phyloP scores from a whole-genome alignment of 2,888 invertebrate genomes.

The Pandemis heparana region DNA sequence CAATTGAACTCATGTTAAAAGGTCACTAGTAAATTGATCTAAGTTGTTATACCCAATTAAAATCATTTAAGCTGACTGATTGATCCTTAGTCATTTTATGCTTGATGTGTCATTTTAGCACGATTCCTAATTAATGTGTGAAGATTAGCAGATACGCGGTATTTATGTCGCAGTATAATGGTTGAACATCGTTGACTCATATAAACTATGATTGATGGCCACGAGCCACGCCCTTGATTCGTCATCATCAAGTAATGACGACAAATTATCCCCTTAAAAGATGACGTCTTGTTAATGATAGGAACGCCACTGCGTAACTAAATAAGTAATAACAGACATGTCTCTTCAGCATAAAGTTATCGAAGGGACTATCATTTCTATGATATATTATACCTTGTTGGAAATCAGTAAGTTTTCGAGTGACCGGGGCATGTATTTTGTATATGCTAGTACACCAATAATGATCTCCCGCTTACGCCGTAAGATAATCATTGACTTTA shows the following conservation, averaged over 20 bases:
- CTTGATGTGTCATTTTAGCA: constrained; percentile 57
- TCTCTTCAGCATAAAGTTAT: constrained; percentile 27
- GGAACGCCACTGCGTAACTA: constrained; percentile 48
- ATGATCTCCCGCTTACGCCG: constrained; percentile 36
- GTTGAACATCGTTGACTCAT: constrained; percentile 61
- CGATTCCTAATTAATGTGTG: constrained; percentile 31
- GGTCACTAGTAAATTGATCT: constrained; percentile 12
- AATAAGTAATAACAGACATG: too few relatives aligned
- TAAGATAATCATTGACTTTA: constrained; percentile 37
- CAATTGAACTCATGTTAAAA: constrained; percentile 12
- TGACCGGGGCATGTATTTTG: not conserved
- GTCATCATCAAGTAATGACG: constrained; percentile 66
- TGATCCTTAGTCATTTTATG: constrained; percentile 50
- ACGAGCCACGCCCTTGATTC: constrained; percentile 60
- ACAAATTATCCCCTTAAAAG: constrained; percentile 68
- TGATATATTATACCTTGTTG: not conserved
- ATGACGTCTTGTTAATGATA: constrained; percentile 51
- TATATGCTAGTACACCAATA: constrained; percentile 1
- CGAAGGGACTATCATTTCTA: not conserved
- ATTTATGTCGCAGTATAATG: constrained; percentile 26
- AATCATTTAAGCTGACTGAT: constrained; percentile 53
- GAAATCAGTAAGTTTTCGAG: not conserved
- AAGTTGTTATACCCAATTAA: constrained; percentile 44
- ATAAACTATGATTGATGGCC: constrained; percentile 61
- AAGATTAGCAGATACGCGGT: constrained; percentile 8